A percentile compares a stretch with the other conserved stretches of the same genome.
These are phyloP conservation scores for Pteria penguin DNA, from an alignment of 2,888 invertebrate genomes.

Conservation along the genomic window DNA sequence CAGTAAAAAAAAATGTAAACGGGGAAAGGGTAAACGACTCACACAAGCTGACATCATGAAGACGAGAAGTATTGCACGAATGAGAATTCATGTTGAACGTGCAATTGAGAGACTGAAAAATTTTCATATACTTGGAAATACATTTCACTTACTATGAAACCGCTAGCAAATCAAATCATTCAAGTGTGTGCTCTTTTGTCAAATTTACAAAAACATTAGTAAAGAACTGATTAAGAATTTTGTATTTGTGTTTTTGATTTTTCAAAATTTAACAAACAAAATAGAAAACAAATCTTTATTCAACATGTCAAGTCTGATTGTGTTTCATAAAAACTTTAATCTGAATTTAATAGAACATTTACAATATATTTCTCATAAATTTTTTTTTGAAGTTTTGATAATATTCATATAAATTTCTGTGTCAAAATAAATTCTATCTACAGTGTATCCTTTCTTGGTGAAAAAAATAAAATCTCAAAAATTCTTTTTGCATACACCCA, in stretches of 20 bases:
- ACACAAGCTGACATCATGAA: not conserved
- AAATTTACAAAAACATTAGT: conserved; percentile 21
- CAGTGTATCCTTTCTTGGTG: no score
- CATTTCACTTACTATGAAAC: conserved; percentile 15
- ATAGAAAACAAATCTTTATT: no score
- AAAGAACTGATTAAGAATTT: no score
- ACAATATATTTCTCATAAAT: no score
- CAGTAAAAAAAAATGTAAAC: conserved; percentile 24
- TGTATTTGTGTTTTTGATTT: no score
- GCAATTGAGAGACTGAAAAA: conserved; percentile 24
- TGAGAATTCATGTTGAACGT: conserved; percentile 29
- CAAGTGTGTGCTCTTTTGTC: conserved; percentile 19
- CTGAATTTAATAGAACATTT: no score
- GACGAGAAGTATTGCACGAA: conserved; percentile 10
- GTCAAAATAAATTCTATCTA: no score
- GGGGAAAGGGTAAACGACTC: conserved; percentile 25
- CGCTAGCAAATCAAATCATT: conserved; percentile 20
- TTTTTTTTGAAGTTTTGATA: no score
- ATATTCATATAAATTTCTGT: no score
- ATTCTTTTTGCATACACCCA: conserved; percentile 24
- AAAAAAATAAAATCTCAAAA: conserved; percentile 32
- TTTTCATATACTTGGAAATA: conserved; percentile 15
- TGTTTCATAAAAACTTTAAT: no score
- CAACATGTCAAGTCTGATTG: no score
- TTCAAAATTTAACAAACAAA: no score